phyloP scores from a whole-genome alignment of 2,113 vertebrate genomes.

The Trematomus loennbergii region DNA sequence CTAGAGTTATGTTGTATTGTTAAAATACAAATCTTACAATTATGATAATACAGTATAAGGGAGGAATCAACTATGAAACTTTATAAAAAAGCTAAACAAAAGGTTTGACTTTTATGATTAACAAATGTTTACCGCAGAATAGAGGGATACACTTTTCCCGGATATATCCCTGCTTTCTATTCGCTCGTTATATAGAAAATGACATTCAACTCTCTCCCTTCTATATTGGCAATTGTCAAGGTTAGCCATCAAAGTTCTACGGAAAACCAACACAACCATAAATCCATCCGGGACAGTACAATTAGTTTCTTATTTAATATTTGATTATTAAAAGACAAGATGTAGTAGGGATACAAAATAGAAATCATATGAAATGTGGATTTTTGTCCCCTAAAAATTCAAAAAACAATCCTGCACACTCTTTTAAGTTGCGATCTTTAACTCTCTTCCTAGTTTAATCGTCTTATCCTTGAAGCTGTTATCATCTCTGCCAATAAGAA shows the following conservation, averaged over 20 bases:
- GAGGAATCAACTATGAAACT: constrained; percentile 17
- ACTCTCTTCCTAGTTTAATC: neutral
- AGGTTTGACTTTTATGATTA: neutral
- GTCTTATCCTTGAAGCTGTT: constrained; percentile 2
- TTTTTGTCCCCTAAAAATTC: too few species aligned
- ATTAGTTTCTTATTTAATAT: neutral
- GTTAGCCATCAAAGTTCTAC: neutral
- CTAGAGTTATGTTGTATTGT: constrained; percentile 33
- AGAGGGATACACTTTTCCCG: too few species aligned
- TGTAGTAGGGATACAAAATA: neutral
- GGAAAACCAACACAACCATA: neutral
- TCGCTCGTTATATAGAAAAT: too few species aligned
- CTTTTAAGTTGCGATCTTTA: neutral
- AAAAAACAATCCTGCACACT: neutral
- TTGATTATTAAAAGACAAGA: neutral
- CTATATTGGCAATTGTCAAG: neutral
- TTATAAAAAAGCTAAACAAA: constrained; percentile 18
- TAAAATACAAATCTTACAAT: constrained; percentile 36
- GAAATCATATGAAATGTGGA: neutral
- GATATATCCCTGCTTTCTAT: neutral
- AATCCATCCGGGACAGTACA: neutral
- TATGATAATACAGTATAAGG: neutral
- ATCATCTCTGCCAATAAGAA: neutral
- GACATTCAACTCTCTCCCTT: too few species aligned
- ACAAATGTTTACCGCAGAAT: neutral